These are phyloP conservation scores for Hippocampus comes DNA, from an alignment of 2,113 vertebrate species.

Conservation along the genomic window DNA sequence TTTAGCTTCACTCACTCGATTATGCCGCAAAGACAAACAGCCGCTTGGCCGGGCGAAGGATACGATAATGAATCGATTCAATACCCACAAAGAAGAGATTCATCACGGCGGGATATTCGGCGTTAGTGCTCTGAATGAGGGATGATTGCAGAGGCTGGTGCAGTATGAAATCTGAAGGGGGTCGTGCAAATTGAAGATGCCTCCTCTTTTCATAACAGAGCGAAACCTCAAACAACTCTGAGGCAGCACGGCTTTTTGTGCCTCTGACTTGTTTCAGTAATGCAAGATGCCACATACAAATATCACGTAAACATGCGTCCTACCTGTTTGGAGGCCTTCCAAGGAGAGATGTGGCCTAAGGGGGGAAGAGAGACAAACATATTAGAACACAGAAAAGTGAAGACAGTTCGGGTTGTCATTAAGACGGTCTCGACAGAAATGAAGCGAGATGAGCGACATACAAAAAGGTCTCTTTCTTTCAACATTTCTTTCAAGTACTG, in stretches of 20 bases:
- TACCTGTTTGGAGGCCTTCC: conserved; percentile 98
- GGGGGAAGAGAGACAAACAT: conserved; percentile 59
- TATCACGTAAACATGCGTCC: not conserved
- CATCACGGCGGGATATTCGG: conserved; percentile 11
- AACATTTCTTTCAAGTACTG: too few species aligned
- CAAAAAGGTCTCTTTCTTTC: too few species aligned
- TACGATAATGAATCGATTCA: conserved; percentile 17
- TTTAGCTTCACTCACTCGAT: conserved; percentile 9
- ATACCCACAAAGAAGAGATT: conserved; percentile 21
- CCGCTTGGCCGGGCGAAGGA: not conserved
- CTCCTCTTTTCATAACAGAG: not conserved
- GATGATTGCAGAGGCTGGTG: conserved; percentile 32
- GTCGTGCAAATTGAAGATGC: not conserved
- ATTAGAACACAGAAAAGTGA: conserved; percentile 1
- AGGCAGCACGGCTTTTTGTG: conserved; percentile 5
- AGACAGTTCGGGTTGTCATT: too few species aligned
- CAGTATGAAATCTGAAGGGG: conserved; percentile 15
- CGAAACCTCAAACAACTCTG: not conserved
- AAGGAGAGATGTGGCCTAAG: conserved; percentile 94
- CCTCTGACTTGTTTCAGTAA: not conserved
- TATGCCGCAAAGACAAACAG: conserved; percentile 3
- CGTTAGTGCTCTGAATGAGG: conserved; percentile 7
- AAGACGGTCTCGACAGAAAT: too few species aligned
- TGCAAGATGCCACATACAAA: not conserved
- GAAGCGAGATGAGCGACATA: too few species aligned